A percentile compares a stretch with the other conserved stretches of the same genome.
Conservation (phyloP, 2,113 vertebrate genomes). For the Myotis brandtii region DNA sequence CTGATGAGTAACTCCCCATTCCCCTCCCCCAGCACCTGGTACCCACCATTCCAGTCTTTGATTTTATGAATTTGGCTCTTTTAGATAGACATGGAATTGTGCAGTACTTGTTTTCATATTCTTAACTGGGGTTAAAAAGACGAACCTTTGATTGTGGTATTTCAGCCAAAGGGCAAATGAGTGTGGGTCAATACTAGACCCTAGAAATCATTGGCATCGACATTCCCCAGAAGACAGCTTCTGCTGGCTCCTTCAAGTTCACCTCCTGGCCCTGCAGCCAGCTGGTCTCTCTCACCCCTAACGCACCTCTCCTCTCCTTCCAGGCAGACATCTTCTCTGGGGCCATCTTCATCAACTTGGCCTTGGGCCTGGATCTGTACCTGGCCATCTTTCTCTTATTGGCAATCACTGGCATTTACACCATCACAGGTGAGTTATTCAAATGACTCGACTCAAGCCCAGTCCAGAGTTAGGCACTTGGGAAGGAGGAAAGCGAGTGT, state of each 20-base stretch:
- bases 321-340: slow-evolving; percentile 98
- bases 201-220: not conserved
- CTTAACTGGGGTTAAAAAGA: not conserved
- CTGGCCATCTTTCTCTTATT: slow-evolving; percentile 93
- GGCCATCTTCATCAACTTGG: slow-evolving; percentile 95
- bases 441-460: too few species aligned
- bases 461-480: not conserved
- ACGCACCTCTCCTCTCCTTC: not conserved
- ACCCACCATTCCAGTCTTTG: not conserved
- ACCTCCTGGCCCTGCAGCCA: not conserved
- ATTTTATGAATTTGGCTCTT: not conserved
- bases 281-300: not conserved
- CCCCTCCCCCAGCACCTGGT: not conserved
- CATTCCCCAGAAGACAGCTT: not conserved
- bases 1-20: too few species aligned
- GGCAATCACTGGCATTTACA: slow-evolving; percentile 93
- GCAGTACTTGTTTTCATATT: not conserved
- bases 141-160: not conserved
- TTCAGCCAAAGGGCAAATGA: not conserved
- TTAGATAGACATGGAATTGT: not conserved
- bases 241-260: not conserved
- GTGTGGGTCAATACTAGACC: not conserved
- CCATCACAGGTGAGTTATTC: slow-evolving; percentile 93
- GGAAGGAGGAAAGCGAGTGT: not conserved
- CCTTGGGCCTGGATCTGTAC: slow-evolving; percentile 94